phyloP scores from a whole-genome alignment of 2,113 vertebrate species.

The Brachyistius frenatus region DNA sequence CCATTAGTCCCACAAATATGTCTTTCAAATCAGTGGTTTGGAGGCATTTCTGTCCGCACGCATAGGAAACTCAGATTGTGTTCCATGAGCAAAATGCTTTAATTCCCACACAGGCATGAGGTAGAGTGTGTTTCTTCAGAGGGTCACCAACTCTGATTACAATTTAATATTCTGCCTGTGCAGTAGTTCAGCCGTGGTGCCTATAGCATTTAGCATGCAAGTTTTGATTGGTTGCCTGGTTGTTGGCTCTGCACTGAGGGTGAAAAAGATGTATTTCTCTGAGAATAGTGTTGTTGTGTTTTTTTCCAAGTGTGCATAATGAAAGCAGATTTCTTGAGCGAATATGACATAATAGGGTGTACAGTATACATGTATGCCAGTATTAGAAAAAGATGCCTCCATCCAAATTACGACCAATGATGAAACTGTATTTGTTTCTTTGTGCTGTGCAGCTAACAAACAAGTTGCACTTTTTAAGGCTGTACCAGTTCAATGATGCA shows the following conservation, averaged over 20 bases:
- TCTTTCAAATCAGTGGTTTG: slow-evolving; percentile 72
- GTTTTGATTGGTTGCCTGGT: slow-evolving; percentile 52
- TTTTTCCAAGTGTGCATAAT: slow-evolving; percentile 24
- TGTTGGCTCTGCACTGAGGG: slow-evolving; percentile 24
- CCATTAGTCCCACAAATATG: slow-evolving; percentile 80
- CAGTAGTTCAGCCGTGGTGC: slow-evolving; percentile 28
- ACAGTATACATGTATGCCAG: not conserved
- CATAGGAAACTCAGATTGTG: slow-evolving; percentile 56
- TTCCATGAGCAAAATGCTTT: slow-evolving; percentile 46
- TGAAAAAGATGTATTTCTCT: slow-evolving; percentile 15
- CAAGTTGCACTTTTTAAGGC: not conserved
- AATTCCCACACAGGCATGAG: slow-evolving; percentile 48
- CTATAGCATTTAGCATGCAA: slow-evolving; percentile 46
- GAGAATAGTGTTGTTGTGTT: slow-evolving; percentile 26
- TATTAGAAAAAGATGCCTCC: not conserved
- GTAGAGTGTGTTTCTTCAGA: slow-evolving; percentile 61
- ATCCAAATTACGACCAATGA: slow-evolving; percentile 5
- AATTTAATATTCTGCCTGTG: slow-evolving; percentile 69
- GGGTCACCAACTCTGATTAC: slow-evolving; percentile 65
- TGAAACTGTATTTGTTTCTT: not conserved
- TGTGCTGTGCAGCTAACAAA: not conserved
- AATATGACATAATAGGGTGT: not conserved
- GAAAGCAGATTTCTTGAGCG: slow-evolving; percentile 1
- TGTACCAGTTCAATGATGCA: not conserved
- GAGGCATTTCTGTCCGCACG: slow-evolving; percentile 64